These are phyloP conservation scores for Tyrophagus putrescentiae DNA, from an alignment of 1,140 invertebrate species.

Conservation along the genomic window DNA sequence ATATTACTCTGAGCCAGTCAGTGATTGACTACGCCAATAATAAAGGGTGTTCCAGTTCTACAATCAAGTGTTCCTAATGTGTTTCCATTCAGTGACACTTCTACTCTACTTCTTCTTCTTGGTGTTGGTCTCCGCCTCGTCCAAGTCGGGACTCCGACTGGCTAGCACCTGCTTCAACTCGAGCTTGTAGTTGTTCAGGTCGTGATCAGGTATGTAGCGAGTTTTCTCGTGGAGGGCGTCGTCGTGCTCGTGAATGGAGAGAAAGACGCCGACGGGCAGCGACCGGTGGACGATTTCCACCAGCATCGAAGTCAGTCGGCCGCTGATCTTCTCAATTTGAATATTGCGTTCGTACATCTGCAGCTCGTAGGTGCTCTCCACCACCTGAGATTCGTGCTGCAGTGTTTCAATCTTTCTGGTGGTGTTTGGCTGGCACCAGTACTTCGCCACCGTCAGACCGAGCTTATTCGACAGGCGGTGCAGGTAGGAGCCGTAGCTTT, in stretches of 20 bases:
- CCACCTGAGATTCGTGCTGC: constrained; percentile 46
- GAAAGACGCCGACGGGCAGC: constrained; percentile 53
- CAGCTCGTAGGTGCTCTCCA: constrained; percentile 52
- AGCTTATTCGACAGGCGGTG: constrained; percentile 6
- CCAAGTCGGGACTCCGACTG: neutral
- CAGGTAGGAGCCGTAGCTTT: constrained; percentile 14
- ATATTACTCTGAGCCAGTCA: too few relatives aligned
- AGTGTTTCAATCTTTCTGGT: constrained; percentile 36
- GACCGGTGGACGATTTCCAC: constrained; percentile 51
- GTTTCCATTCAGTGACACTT: too few relatives aligned
- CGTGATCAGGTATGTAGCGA: constrained; percentile 57
- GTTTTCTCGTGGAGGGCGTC: constrained; percentile 43
- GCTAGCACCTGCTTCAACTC: constrained; percentile 33
- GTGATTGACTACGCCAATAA: too few relatives aligned
- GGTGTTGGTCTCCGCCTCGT: neutral
- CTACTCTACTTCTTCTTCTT: neutral
- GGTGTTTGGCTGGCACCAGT: constrained; percentile 16
- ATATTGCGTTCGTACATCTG: constrained; percentile 59
- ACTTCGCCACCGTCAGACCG: constrained; percentile 10
- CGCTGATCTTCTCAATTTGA: constrained; percentile 46
- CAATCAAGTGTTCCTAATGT: too few relatives aligned
- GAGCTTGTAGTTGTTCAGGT: constrained; percentile 51
- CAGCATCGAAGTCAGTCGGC: constrained; percentile 43
- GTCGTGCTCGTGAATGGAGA: constrained; percentile 45
- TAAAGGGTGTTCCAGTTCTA: too few relatives aligned